Percentiles rank a stretch among this genome's conserved stretches.
These are phyloP conservation scores for Ceyx cyanopectus DNA, from an alignment of 2,113 vertebrate genomes.

Conservation along the genomic window DNA sequence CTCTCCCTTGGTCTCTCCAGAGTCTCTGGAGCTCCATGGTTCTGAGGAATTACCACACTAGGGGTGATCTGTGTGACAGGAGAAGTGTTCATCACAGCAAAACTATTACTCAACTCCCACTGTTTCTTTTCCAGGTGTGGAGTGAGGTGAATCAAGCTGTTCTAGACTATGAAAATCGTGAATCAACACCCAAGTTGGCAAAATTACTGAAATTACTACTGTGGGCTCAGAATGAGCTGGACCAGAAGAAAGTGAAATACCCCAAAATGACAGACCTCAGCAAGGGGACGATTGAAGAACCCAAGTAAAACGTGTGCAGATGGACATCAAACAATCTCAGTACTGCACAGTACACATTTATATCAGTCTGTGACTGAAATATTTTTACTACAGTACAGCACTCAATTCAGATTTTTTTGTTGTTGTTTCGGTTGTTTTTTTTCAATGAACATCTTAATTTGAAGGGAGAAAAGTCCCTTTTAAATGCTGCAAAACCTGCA, in stretches of 20 bases:
- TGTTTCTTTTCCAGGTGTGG: constrained; percentile 88
- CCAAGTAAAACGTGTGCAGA: constrained; percentile 85
- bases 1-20: background rate
- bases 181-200: constrained; percentile 96
- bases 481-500: constrained; percentile 68
- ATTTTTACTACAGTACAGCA: constrained; percentile 75
- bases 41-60: background rate
- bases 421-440: no score
- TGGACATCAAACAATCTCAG: constrained; percentile 43
- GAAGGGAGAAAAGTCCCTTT: constrained; percentile 73
- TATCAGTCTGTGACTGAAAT: constrained; percentile 77
- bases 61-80: background rate
- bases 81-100: background rate
- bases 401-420: constrained; percentile 62
- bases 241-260: constrained; percentile 99
- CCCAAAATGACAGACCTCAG: constrained; percentile 99
- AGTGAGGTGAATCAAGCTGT: constrained; percentile 98
- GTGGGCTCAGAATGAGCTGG: constrained; percentile 99
- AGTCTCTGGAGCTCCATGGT: background rate
- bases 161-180: constrained; percentile 92
- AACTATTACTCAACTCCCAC: background rate
- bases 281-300: constrained; percentile 97
- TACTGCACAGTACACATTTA: constrained; percentile 68
- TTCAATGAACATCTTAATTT: constrained; percentile 70
- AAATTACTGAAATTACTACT: constrained; percentile 97